A percentile compares a stretch with the other conserved stretches of the same genome.
phyloP scores from a whole-genome alignment of 2,888 invertebrate genomes.

The Agrilus mali region DNA sequence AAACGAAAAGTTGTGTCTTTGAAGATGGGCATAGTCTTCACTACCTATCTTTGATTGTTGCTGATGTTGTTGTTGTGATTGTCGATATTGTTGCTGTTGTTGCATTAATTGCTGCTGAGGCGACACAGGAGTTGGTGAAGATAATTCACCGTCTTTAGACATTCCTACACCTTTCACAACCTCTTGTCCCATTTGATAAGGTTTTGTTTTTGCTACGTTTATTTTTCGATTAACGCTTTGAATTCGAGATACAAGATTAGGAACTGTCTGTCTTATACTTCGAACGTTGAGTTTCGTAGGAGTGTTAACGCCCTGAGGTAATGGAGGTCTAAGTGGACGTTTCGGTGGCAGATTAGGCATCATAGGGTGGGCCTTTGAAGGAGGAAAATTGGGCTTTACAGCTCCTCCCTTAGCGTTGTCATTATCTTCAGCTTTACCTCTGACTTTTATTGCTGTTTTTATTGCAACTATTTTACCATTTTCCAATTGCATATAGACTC shows the following conservation, averaged over 20 bases:
- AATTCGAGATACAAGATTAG: slow-evolving; percentile 28
- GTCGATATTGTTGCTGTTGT: too few species aligned
- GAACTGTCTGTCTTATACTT: slow-evolving; percentile 28
- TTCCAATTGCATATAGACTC: slow-evolving; percentile 89
- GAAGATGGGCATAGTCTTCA: too few species aligned
- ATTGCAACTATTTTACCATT: slow-evolving; percentile 93
- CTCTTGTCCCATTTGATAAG: slow-evolving; percentile 23
- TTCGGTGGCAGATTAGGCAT: slow-evolving; percentile 43
- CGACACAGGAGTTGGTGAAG: too few species aligned
- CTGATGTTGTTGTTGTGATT: too few species aligned
- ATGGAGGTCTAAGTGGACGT: slow-evolving; percentile 24
- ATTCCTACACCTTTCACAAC: slow-evolving; percentile 19
- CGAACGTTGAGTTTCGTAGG: slow-evolving; percentile 28
- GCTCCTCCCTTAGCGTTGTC: slow-evolving; percentile 17
- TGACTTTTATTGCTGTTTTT: slow-evolving; percentile 61
- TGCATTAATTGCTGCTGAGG: too few species aligned
- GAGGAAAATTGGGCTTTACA: slow-evolving; percentile 19
- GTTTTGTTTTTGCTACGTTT: slow-evolving; percentile 19
- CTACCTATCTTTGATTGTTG: too few species aligned
- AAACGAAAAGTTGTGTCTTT: slow-evolving; percentile 7
- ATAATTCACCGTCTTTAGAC: neutral
- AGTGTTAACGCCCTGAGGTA: slow-evolving; percentile 8
- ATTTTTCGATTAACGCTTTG: slow-evolving; percentile 24
- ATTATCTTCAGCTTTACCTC: slow-evolving; percentile 37
- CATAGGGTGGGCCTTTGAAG: slow-evolving; percentile 46